Evolutionary conservation across 2,888 invertebrate species (phyloP).

Genomic region (Pollenia labialis): DNA sequence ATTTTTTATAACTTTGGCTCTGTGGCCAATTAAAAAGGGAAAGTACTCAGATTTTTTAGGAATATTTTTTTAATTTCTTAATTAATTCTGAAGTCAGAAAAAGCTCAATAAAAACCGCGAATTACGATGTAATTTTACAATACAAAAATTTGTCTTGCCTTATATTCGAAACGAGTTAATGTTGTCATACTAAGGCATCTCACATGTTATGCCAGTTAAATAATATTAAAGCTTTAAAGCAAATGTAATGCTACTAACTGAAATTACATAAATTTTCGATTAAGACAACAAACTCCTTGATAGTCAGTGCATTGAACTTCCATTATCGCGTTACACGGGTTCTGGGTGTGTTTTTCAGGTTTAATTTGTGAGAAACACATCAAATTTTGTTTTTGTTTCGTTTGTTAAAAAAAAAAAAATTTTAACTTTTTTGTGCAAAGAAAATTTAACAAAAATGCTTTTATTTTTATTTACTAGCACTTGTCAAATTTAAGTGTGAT

Average conservation of each 20-base stretch:
- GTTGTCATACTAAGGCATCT: not conserved
- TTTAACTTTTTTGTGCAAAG: conserved; percentile 9
- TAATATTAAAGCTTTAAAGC: not conserved
- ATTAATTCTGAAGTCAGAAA: too few species aligned
- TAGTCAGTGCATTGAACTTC: conserved; percentile 26
- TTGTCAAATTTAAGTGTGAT: conserved; percentile 35
- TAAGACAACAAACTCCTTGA: conserved; percentile 3
- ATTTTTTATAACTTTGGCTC: too few species aligned
- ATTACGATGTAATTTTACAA: too few species aligned
- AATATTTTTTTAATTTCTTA: too few species aligned
- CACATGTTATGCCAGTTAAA: not conserved
- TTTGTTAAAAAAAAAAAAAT: not conserved
- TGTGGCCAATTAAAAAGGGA: too few species aligned
- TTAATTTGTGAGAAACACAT: conserved; percentile 2
- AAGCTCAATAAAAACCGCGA: too few species aligned
- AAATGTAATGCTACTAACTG: conserved; percentile 3
- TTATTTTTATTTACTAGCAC: conserved; percentile 6
- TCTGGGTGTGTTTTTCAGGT: conserved; percentile 17
- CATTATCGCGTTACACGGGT: conserved; percentile 24
- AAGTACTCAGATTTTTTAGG: too few species aligned
- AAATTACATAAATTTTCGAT: conserved; percentile 11
- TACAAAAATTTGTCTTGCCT: too few species aligned
- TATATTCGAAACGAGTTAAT: too few species aligned
- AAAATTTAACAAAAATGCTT: conserved; percentile 1
- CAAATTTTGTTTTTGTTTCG: not conserved